These are phyloP conservation scores for Corbicula japonica DNA, from an alignment of 2,888 invertebrate genomes.

Conservation along the genomic window DNA sequence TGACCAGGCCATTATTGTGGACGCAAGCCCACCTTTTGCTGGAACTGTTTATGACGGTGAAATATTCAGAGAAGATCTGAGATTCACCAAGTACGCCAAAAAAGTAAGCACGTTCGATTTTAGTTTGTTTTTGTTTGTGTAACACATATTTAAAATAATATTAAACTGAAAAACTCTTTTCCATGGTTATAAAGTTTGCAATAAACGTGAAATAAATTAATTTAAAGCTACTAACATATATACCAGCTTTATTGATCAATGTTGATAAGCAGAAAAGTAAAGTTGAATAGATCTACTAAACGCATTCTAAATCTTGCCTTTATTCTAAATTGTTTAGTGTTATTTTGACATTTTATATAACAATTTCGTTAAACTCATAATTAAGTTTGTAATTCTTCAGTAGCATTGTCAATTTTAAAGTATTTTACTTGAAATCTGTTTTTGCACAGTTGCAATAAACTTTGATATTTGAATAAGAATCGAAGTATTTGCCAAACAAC, in stretches of 20 bases:
- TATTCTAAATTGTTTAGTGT: too few relatives aligned
- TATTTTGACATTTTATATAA: neutral
- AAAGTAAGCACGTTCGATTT: slow-evolving; percentile 40
- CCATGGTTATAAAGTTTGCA: neutral
- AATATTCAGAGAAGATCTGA: slow-evolving; percentile 48
- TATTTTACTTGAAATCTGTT: too few relatives aligned
- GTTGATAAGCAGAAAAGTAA: neutral
- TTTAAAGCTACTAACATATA: neutral
- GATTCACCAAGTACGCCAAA: slow-evolving; percentile 57
- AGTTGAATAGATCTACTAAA: too few relatives aligned
- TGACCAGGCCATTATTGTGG: slow-evolving; percentile 66
- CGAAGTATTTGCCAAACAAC: too few relatives aligned
- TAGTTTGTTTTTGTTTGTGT: neutral
- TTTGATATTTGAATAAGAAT: too few relatives aligned
- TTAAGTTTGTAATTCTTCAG: neutral
- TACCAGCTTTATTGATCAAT: neutral
- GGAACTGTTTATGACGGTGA: slow-evolving; percentile 67
- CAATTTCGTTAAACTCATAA: neutral
- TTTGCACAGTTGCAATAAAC: too few relatives aligned
- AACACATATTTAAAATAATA: neutral
- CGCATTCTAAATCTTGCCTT: too few relatives aligned
- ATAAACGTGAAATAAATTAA: neutral
- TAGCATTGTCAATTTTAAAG: neutral
- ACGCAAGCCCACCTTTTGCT: slow-evolving; percentile 62
- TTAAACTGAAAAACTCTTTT: neutral